Evolutionary conservation across 2,113 vertebrate genomes (phyloP).

Genomic region (Odocoileus hemionus): DNA sequence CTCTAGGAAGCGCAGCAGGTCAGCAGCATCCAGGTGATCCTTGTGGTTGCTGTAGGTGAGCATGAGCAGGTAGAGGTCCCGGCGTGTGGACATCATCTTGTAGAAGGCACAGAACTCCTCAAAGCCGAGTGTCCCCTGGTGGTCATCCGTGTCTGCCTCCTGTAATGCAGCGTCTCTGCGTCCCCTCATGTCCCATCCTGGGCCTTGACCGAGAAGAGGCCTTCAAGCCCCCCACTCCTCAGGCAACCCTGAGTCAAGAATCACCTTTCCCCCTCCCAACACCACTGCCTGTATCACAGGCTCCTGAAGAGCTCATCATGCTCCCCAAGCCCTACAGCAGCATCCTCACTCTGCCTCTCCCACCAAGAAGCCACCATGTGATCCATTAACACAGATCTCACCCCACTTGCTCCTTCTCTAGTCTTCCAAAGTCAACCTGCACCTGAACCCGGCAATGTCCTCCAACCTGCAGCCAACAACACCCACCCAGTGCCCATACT

Average conservation of each 20-base stretch:
- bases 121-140: slow-evolving; percentile 92
- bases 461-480: not conserved
- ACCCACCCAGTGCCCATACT: not conserved
- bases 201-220: rapidly evolving
- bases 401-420: rapidly evolving
- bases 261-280: too few species aligned
- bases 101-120: slow-evolving; percentile 99
- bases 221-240: too few species aligned
- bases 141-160: slow-evolving; percentile 97
- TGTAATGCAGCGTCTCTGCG: slow-evolving; percentile 54
- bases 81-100: slow-evolving; percentile 97
- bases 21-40: slow-evolving; percentile 87
- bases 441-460: rapidly evolving
- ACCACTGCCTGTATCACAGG: rapidly evolving
- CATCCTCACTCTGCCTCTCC: not conserved
- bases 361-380: not conserved
- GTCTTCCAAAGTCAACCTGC: not conserved
- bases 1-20: slow-evolving; percentile 91
- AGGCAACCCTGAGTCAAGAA: rapidly evolving
- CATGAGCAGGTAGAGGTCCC: slow-evolving; percentile 96
- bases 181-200: not conserved
- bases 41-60: slow-evolving; percentile 97
- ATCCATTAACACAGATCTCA: not conserved
- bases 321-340: not conserved
- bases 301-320: rapidly evolving